These are phyloP conservation scores for Montipora capricornis DNA, from an alignment of 64 coral and sea anemone genomes.

Conservation along the genomic window DNA sequence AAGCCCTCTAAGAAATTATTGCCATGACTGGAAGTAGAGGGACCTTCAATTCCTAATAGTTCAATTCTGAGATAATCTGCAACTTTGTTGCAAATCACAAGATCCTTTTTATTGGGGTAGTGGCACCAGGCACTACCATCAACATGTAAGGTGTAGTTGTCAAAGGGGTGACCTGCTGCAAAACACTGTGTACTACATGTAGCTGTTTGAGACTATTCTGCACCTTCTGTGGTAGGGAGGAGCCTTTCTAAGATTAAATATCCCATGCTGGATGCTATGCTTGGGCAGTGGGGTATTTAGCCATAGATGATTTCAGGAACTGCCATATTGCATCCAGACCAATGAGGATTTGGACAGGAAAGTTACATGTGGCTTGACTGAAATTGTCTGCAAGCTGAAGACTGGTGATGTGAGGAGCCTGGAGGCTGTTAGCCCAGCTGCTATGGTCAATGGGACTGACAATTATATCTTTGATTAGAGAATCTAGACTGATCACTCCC, in stretches of 20 bases:
- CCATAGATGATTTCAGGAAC: conserved; percentile 50
- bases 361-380: conserved; percentile 10
- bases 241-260: conserved; percentile 20
- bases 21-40: conserved; percentile 19
- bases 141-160: background rate
- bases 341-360: conserved; percentile 27
- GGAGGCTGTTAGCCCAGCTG: conserved; percentile 28
- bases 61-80: conserved; percentile 51
- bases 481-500: conserved; percentile 31
- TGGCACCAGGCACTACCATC: background rate
- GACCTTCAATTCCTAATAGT: conserved; percentile 27
- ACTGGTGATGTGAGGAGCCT: conserved; percentile 32
- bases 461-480: conserved; percentile 60
- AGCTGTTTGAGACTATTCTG: conserved; percentile 18
- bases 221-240: conserved; percentile 15
- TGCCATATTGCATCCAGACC: conserved; percentile 56
- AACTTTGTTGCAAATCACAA: conserved; percentile 36
- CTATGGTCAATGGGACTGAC: conserved; percentile 20
- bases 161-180: conserved; percentile 13
- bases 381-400: conserved; percentile 26
- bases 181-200: background rate
- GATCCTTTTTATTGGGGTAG: conserved; percentile 7
- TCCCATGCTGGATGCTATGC: conserved; percentile 45
- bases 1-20: conserved; percentile 41
- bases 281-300: conserved; percentile 38